Conservation (phyloP, 2,113 vertebrate genomes). For the Archocentrus centrarchus region DNA sequence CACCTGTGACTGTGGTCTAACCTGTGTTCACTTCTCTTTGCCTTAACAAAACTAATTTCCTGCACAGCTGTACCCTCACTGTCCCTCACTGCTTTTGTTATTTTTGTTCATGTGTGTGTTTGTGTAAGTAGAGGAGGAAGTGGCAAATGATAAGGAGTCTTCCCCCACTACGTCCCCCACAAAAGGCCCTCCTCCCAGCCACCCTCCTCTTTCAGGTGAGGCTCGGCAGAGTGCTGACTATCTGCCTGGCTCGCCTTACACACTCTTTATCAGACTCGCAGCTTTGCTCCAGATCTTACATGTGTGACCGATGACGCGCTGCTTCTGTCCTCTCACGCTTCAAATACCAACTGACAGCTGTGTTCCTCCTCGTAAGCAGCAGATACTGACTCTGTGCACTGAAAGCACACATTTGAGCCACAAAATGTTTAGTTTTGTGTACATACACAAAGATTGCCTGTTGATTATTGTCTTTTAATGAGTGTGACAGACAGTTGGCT, state of each 20-base stretch:
- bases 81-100: constrained; percentile 38
- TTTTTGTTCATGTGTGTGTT: constrained; percentile 39
- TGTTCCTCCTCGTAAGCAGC: constrained; percentile 43
- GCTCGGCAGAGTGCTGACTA: constrained; percentile 42
- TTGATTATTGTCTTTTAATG: not conserved
- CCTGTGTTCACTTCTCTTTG: constrained; percentile 19
- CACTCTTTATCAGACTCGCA: not conserved
- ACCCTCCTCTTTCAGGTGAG: constrained; percentile 81
- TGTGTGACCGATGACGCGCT: constrained; percentile 5
- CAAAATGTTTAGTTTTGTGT: no score
- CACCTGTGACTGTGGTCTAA: constrained; percentile 18
- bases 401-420: not conserved
- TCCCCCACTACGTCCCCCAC: constrained; percentile 76
- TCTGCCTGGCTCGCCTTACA: constrained; percentile 25
- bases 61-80: constrained; percentile 31
- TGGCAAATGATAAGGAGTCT: constrained; percentile 74
- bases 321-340: constrained; percentile 32
- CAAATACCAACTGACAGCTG: constrained; percentile 28
- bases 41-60: constrained; percentile 23
- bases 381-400: not conserved
- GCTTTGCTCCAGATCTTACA: constrained; percentile 17
- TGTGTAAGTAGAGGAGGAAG: constrained; percentile 80
- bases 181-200: constrained; percentile 67
- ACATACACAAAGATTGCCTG: not conserved
- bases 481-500: not conserved